phyloP scores from a whole-genome alignment of 1,140 invertebrate genomes.

The Aphelenchoides fujianensis region DNA sequence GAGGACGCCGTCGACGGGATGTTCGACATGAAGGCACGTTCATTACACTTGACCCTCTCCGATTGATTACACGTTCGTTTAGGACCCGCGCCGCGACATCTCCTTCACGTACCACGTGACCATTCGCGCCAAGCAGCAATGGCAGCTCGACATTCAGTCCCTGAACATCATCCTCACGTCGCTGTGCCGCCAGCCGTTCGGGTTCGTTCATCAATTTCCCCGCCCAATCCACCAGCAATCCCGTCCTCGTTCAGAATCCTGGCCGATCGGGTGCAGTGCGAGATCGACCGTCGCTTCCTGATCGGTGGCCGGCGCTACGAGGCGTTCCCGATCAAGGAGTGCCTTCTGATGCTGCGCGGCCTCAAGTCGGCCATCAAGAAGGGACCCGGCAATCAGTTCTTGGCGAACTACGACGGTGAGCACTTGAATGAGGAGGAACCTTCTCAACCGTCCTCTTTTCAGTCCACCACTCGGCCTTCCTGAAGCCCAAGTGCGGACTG shows the following conservation, averaged over 20 bases:
- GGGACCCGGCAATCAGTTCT: slow-evolving; percentile 9
- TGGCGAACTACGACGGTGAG: slow-evolving; percentile 19
- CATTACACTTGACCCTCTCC: too few species aligned
- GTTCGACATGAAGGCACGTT: not conserved
- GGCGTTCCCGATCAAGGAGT: not conserved
- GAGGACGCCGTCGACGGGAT: not conserved
- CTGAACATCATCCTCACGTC: not conserved
- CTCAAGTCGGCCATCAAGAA: not conserved
- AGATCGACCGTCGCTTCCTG: slow-evolving; percentile 16
- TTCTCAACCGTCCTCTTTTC: not conserved
- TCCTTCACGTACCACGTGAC: not conserved
- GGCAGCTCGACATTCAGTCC: not conserved
- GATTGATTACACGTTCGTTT: not conserved
- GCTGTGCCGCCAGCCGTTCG: not conserved
- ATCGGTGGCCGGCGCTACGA: not conserved
- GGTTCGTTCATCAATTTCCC: not conserved
- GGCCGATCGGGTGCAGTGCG: slow-evolving; percentile 1
- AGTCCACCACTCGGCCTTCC: slow-evolving; percentile 7
- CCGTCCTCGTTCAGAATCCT: slow-evolving; percentile 8
- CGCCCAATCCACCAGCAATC: too few species aligned
- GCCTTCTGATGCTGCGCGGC: slow-evolving; percentile 11
- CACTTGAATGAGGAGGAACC: too few species aligned
- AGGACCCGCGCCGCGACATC: not conserved
- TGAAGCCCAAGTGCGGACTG: not conserved
- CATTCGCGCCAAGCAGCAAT: not conserved